Conservation (phyloP, 2,888 invertebrate species). For the Leptinotarsa haldemani region DNA sequence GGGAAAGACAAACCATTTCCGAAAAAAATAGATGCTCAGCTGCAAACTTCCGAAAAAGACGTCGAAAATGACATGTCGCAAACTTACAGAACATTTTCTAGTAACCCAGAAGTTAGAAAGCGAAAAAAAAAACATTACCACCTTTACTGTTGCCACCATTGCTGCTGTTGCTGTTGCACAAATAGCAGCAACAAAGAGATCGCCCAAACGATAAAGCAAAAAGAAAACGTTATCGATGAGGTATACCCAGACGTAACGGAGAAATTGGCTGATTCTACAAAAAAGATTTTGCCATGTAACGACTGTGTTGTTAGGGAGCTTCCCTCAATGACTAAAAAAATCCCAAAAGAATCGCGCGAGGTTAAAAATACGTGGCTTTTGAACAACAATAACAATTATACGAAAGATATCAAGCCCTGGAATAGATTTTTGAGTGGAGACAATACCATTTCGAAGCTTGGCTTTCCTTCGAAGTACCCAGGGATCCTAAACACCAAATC, state of each 20-base stretch:
- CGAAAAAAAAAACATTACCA: constrained; percentile 30
- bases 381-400: constrained; percentile 2
- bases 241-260: not conserved
- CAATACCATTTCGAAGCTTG: constrained; percentile 46
- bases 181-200: not conserved
- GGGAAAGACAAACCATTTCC: not conserved
- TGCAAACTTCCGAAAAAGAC: not conserved
- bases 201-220: not conserved
- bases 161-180: constrained; percentile 25
- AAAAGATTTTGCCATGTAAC: not conserved
- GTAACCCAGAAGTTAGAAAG: not conserved
- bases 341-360: not conserved
- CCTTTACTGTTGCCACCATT: constrained; percentile 31
- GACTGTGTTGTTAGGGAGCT: not conserved
- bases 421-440: constrained; percentile 25
- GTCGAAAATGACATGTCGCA: not conserved
- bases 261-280: not conserved
- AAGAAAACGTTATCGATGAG: constrained; percentile 10
- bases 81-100: not conserved
- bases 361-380: not conserved
- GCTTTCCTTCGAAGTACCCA: constrained; percentile 42
- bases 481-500: constrained; percentile 40
- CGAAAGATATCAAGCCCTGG: constrained; percentile 20
- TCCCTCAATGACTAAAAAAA: not conserved
- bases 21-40: constrained; percentile 6